Base-by-base conservation (phyloP, 2,113 vertebrate genomes). In the Alaudala cheleensis region DNA sequence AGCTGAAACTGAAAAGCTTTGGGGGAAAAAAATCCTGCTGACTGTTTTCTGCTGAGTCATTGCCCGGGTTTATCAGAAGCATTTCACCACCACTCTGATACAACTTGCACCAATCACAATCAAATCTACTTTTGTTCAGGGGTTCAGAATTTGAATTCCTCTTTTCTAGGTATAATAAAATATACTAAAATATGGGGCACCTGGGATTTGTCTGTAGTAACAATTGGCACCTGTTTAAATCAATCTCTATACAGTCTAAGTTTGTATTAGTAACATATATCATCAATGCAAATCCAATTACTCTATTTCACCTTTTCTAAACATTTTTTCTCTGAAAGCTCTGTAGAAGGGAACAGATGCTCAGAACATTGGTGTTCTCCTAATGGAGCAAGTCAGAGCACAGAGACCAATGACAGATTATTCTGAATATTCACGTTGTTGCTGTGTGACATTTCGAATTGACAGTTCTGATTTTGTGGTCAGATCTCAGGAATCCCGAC, bases 1-100 rank as follows among this genome's bases (percentile, higher is more conserved):
- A 89, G 44, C 65, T 84, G 78, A 71, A 94, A 91, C 81, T 33
- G 78, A 84, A 92, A 78, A 74, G 85, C 86, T 90, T 94, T 60
- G 42, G 89, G 66, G 66, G 23, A 33, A 76, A 37, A 37, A 94
- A 88, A 86, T 80, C 74, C 54, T 86, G 76, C 94, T 82, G 86
- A 24, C 49, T 83, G 33, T 78, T 95, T 96, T 96, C 76, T 96
- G 88, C 90, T 93, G 96, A 96, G 92, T 97, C 95, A 96, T 77
- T 95, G n/a, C 82, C n/a, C 49, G 45, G 80, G 69, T 92, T 94
- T 93, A 88, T 95, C 89, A 76, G 73, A 39, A 92, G 76, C 86
- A 5, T 94, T 90, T 96, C 83, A 60, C 61, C 61, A 81, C 39
- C 37, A 9, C 76, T 88, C 82, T 56, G 90, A 81, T 29, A 29